Evolutionary conservation across 1,140 invertebrate genomes (phyloP), one percentile per base, ranked within the genome.

Genomic region (Drosophila lacertosa): DNA sequence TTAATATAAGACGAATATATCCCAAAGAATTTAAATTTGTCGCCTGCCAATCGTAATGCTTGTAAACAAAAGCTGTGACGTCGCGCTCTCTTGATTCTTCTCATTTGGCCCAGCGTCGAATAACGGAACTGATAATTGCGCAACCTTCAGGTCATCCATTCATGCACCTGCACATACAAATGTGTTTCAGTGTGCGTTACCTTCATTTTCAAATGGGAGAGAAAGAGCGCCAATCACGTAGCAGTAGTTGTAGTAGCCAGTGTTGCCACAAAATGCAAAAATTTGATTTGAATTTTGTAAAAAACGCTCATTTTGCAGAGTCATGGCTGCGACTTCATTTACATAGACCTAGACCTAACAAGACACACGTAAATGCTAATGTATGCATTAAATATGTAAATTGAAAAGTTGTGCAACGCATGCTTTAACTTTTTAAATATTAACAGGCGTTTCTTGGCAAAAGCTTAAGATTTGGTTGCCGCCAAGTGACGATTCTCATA

Each of bases 401-500:
- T 33, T 20, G n/a, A 15, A 33, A 10, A 20, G 11, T 24, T 45
- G 29, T 20, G 13, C 6, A 24, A 5, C n/a, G 20, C 18, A 3
- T 45, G 7, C 39, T n/a, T 40, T 11, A 16, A 29, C 37, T 29
- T 26, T 5, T 40, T 20, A 18, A 18, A 7, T 42, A 42, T 42
- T 10, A 42, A 10, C 39, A 20, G 4, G 16, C 16, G 39, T 16
- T 18, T 42, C n/a, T n/a, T n/a, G n/a, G n/a, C n/a, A n/a, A n/a
- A 2, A 16, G 15, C 4, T 10, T 4, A 16, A 6, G 24, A 33
- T 26, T 13, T 35, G 48, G 29, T 64, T 64, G 44, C 67, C 50
- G 55, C 66, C 59, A 64, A 64, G 20, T 50, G 51, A 65, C 51
- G 67, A 65, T 70, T 57, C 50, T 65, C 57, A 65, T n/a, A n/a